phyloP scores from a whole-genome alignment of 2,113 vertebrate species.

The Lethenteron reissneri region DNA sequence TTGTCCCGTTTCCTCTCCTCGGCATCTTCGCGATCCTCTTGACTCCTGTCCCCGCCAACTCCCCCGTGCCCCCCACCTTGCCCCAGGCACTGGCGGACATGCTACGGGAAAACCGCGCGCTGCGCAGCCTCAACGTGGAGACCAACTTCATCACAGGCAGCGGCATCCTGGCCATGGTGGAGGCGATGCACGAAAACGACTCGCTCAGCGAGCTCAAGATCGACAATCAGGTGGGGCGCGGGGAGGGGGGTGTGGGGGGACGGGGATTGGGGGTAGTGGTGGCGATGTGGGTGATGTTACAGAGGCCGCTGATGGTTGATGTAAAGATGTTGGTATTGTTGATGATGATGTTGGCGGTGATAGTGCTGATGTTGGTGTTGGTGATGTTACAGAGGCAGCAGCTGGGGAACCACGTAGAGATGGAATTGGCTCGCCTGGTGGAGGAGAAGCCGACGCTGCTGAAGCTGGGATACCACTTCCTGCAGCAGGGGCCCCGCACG shows the following conservation, averaged over 20 bases:
- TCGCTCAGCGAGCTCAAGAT: conserved; percentile 53
- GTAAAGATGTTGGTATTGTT: too few relatives aligned
- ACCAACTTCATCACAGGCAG: conserved; percentile 80
- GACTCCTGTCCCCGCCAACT: too few relatives aligned
- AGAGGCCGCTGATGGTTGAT: too few relatives aligned
- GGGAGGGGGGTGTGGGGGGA: conserved; percentile 10
- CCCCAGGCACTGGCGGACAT: conserved; percentile 62
- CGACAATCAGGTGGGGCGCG: conserved; percentile 50
- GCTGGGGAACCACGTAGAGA: conserved; percentile 26
- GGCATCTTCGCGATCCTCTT: too few relatives aligned
- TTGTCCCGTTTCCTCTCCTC: too few relatives aligned
- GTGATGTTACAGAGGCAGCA: conserved; percentile 1
- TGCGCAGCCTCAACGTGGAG: conserved; percentile 72
- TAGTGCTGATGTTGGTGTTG: too few relatives aligned
- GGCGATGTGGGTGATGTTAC: too few relatives aligned
- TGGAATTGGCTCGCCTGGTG: conserved; percentile 81
- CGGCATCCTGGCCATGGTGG: conserved; percentile 56
- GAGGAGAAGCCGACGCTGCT: conserved; percentile 78
- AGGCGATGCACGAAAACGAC: conserved; percentile 36
- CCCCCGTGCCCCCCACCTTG: too few relatives aligned
- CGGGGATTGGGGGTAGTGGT: too few relatives aligned
- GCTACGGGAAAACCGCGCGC: conserved; percentile 51
- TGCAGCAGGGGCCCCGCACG: conserved; percentile 80
- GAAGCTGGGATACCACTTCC: conserved; percentile 87
- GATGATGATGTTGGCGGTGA: too few relatives aligned